These are phyloP conservation scores for Tetragnatha versicolor DNA, from an alignment of 1,140 invertebrate genomes.

Conservation along the genomic window DNA sequence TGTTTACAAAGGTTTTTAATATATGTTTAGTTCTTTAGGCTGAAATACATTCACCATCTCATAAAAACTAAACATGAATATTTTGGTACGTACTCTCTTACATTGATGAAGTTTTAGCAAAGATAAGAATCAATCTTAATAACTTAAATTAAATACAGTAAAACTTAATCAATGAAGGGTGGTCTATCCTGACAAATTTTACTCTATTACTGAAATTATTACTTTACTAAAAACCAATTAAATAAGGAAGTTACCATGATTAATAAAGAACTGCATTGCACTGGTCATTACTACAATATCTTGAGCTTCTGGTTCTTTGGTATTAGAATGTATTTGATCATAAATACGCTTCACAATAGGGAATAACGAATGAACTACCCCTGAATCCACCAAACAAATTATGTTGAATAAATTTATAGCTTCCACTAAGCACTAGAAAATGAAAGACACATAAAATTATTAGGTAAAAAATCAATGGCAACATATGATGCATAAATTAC, in stretches of 20 bases:
- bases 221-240: neutral
- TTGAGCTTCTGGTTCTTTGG: constrained; percentile 24
- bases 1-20: too few relatives aligned
- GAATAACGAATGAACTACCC: constrained; percentile 38
- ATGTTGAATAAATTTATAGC: constrained; percentile 40
- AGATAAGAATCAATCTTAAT: too few relatives aligned
- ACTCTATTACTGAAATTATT: too few relatives aligned
- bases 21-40: too few relatives aligned
- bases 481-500: too few relatives aligned
- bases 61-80: too few relatives aligned
- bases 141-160: too few relatives aligned
- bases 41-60: too few relatives aligned
- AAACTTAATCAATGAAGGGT: too few relatives aligned
- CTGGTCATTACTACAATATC: constrained; percentile 39
- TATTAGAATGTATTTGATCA: constrained; percentile 20
- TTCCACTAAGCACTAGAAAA: constrained; percentile 46
- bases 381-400: constrained; percentile 45
- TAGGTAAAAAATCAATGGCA: neutral
- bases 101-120: too few relatives aligned
- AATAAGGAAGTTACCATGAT: constrained; percentile 35
- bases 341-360: constrained; percentile 34
- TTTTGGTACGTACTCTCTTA: too few relatives aligned
- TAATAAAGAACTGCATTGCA: constrained; percentile 49
- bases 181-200: too few relatives aligned
- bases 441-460: neutral